Conservation (phyloP, 2,113 vertebrate species). For the Vidua macroura region DNA sequence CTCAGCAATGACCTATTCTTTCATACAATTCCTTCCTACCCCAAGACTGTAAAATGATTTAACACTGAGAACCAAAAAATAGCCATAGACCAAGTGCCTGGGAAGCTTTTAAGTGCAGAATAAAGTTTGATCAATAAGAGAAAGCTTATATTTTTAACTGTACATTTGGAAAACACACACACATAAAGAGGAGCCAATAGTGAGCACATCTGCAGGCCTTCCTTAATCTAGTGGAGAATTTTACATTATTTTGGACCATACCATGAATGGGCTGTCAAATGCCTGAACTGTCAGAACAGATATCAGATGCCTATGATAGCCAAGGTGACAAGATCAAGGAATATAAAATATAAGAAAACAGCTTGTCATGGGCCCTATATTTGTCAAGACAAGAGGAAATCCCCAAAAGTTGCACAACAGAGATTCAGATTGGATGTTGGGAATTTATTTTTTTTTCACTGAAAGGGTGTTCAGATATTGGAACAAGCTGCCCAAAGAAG, state of each 20-base stretch:
- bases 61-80: not conserved
- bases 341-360: not conserved
- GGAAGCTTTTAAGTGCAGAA: not conserved
- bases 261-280: not conserved
- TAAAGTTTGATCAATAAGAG: not conserved
- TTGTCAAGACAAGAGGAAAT: not conserved
- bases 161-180: not conserved
- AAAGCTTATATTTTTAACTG: not conserved
- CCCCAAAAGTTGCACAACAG: not conserved
- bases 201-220: not conserved
- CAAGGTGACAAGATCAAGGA: not conserved
- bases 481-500: not conserved
- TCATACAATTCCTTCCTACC: not conserved
- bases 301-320: fast-evolving
- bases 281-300: not conserved
- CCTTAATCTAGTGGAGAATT: not conserved
- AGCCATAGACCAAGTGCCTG: not conserved
- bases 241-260: not conserved
- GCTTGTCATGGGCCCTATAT: fast-evolving
- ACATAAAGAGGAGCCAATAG: not conserved
- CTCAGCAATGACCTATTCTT: not conserved
- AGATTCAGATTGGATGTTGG: not conserved
- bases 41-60: not conserved
- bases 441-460: not conserved
- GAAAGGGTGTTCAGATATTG: not conserved